These are phyloP conservation scores for Dromaius novaehollandiae DNA, from an alignment of 2,113 vertebrate genomes.

Conservation along the genomic window DNA sequence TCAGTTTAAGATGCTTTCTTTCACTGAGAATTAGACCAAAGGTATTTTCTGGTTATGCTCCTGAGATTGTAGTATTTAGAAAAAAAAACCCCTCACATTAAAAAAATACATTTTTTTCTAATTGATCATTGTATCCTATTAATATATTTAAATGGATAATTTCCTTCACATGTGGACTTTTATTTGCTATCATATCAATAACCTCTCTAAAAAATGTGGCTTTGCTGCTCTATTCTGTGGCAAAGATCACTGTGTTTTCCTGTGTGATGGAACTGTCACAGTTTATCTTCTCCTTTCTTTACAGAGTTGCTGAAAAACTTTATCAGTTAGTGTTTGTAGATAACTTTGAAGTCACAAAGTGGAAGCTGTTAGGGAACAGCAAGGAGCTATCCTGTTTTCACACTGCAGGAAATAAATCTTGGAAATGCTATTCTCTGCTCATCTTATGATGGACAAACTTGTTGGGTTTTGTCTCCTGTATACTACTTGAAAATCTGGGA, in stretches of 20 bases:
- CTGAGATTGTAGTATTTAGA: neutral
- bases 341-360: neutral
- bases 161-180: neutral
- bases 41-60: neutral
- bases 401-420: neutral
- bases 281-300: neutral
- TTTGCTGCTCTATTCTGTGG: neutral
- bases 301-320: neutral
- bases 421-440: neutral
- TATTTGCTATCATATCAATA: neutral
- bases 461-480: neutral
- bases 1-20: neutral
- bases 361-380: neutral
- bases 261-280: neutral
- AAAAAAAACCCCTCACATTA: rapidly evolving
- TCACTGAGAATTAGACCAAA: neutral
- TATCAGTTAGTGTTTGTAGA: neutral
- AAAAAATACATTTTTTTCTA: neutral
- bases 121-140: neutral
- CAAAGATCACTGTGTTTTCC: neutral
- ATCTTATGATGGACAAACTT: neutral
- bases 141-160: neutral
- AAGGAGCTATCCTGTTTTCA: neutral
- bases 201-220: neutral
- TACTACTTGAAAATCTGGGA: neutral